Conservation (phyloP, 1,140 invertebrate genomes). For the Trichonephila clavipes region DNA sequence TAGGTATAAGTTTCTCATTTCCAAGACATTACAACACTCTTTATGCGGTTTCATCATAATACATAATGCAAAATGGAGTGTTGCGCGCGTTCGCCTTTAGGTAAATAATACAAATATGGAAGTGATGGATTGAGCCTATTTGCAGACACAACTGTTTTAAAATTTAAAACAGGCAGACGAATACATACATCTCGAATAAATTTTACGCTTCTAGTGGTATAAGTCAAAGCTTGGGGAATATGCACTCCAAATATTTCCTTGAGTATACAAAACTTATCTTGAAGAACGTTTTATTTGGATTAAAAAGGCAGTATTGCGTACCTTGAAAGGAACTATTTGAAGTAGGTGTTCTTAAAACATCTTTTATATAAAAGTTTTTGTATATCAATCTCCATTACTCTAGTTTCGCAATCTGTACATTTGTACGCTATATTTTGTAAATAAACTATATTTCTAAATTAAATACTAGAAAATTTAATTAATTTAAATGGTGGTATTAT, state of each 20-base stretch:
- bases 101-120: conserved; percentile 17
- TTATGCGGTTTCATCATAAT: background rate
- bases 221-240: background rate
- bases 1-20: background rate
- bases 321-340: no score
- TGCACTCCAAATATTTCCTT: background rate
- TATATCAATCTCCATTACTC: no score
- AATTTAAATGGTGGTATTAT: no score
- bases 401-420: no score
- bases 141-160: conserved; percentile 8
- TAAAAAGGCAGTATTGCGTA: no score
- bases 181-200: background rate
- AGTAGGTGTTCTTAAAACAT: no score
- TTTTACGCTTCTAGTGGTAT: background rate
- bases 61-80: conserved; percentile 15
- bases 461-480: no score
- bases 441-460: no score
- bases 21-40: background rate
- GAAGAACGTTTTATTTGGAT: no score
- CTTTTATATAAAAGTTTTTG: no score
- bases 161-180: conserved; percentile 1
- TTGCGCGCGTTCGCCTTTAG: background rate
- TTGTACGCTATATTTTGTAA: no score
- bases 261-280: background rate
- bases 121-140: conserved; percentile 22